These are phyloP conservation scores for Rana temporaria DNA, from an alignment of 2,113 vertebrate genomes.

Conservation along the genomic window DNA sequence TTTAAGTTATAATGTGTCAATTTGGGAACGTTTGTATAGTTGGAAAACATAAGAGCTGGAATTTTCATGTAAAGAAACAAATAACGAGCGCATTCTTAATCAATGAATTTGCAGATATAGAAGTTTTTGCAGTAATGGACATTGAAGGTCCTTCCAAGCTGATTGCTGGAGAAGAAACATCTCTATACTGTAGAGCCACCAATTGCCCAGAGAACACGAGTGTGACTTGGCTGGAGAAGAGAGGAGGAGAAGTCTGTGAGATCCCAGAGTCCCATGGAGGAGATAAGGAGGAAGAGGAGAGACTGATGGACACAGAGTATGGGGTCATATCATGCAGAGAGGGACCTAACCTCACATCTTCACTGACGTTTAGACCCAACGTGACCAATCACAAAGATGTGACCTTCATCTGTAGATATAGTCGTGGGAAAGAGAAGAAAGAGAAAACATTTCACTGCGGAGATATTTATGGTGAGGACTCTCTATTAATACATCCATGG, in stretches of 20 bases:
- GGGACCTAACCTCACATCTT: neutral
- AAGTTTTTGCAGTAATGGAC: neutral
- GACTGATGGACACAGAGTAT: conserved; percentile 4
- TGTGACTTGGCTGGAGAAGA: conserved; percentile 28
- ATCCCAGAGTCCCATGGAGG: neutral
- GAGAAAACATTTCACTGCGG: conserved; percentile 11
- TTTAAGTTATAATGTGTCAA: too few relatives aligned
- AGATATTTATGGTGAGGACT: conserved; percentile 30
- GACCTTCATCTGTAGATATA: conserved; percentile 36
- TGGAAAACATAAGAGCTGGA: too few relatives aligned
- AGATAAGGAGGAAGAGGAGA: conserved; percentile 24
- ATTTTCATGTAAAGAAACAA: too few relatives aligned
- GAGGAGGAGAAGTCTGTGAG: neutral
- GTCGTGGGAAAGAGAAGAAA: neutral
- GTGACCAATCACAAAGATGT: conserved; percentile 17
- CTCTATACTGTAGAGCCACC: neutral
- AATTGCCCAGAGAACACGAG: neutral
- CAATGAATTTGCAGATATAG: neutral
- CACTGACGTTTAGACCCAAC: conserved; percentile 28
- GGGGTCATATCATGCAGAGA: neutral
- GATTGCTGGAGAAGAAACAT: conserved; percentile 30
- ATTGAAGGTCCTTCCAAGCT: conserved; percentile 31
- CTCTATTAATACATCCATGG: neutral
- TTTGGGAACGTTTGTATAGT: too few relatives aligned
- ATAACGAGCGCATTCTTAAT: too few relatives aligned